phyloP scores from a whole-genome alignment of 2,113 vertebrate species.

The Catharus fuscescens region DNA sequence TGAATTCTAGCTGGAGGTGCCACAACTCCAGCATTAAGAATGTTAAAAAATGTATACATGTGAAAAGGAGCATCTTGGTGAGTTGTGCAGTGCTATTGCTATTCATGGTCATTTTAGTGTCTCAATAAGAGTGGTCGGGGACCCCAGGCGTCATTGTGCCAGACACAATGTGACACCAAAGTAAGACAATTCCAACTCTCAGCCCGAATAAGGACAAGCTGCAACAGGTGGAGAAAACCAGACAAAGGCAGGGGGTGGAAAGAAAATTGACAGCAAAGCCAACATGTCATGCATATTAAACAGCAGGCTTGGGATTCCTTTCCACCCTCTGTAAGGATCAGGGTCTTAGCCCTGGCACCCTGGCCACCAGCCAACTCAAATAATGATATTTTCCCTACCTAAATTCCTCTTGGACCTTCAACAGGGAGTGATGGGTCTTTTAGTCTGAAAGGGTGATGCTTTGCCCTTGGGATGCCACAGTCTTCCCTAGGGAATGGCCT shows the following conservation, averaged over 20 bases:
- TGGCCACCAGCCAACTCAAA: constrained; percentile 34
- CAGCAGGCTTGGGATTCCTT: constrained; percentile 45
- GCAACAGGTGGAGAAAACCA: constrained; percentile 48
- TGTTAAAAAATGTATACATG: neutral
- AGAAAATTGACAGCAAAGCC: constrained; percentile 25
- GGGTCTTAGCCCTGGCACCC: neutral
- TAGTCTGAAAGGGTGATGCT: neutral
- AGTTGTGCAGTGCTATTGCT: too few relatives aligned
- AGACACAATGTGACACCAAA: neutral
- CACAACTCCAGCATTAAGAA: neutral
- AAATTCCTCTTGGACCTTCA: constrained; percentile 7
- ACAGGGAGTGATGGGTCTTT: neutral
- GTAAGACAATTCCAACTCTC: constrained; percentile 5
- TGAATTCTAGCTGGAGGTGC: neutral
- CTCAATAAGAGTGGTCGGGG: neutral
- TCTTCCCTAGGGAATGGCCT: neutral
- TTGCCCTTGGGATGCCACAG: neutral
- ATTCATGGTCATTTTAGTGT: neutral
- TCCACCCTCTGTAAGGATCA: neutral
- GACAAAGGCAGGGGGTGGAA: constrained; percentile 39
- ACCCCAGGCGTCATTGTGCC: neutral
- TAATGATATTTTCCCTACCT: constrained; percentile 37
- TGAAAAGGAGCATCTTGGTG: neutral
- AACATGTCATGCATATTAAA: constrained; percentile 56
- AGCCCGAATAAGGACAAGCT: constrained; percentile 8